Base-by-base conservation (phyloP, 2,888 invertebrate genomes). In the Epirrhoe tristata region DNA sequence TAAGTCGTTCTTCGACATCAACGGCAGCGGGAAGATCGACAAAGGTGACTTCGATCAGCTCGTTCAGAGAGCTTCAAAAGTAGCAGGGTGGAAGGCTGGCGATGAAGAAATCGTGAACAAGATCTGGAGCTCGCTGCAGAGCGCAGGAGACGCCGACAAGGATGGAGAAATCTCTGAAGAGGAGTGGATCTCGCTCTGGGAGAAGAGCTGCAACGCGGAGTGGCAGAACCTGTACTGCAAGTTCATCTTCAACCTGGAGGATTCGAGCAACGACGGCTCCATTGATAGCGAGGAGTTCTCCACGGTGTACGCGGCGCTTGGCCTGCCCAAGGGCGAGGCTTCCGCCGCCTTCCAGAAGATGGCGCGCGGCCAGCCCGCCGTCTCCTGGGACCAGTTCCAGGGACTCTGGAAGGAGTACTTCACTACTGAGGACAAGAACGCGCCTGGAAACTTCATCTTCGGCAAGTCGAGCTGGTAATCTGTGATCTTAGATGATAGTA, bases 11-110 rank as follows among this genome's bases (percentile, higher is more conserved):
- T 98, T 98, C 82, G 98, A 98, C 94, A 96, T 96, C 76, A 97
- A 98, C 90, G 96, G 96, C 82, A 98, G 98, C 86, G 98, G 98
- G 14, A 96, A 95, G 74, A 97, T 98, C 77, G 98, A 98, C 83
- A 96, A 96, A 86, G 96, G 96, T 81, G 98, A 98, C 88, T 97
- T 98, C 81, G 97, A 97, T 80, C 90, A 97, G 65, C 97, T 97
- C 6, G 96, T 97, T 66, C 96, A 97, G 95, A 97, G 96, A 94
- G 96, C 98, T 71, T 96, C 97, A 80, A 94, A 96, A 59, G 90
- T 96, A 58, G 94, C 98, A 75, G 97, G 97, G 58, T 98, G 98
- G 97, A 90, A 94, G 46, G 90, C 95, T 52, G 96, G 95, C 31
- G 96, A 96, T 74, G 95, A 96, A 82, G 95, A 96, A 39, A 95